A percentile compares a stretch with the other conserved stretches of the same genome.
phyloP scores from a whole-genome alignment of 1,140 invertebrate genomes.

The Cylas formicarius region DNA sequence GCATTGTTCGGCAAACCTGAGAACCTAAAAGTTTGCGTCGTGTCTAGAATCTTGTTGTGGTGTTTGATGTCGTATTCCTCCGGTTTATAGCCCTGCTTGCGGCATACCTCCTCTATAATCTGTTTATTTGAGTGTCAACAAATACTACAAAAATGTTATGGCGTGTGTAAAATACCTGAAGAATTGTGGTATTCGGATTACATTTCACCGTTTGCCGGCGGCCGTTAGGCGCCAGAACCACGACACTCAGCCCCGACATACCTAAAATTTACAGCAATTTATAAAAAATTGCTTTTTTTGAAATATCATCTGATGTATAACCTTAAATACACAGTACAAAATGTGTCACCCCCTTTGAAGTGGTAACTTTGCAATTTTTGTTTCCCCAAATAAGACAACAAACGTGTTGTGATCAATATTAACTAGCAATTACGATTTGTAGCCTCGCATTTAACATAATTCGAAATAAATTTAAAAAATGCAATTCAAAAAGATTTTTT shows the following conservation, averaged over 20 bases:
- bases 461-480: too few relatives aligned
- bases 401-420: too few relatives aligned
- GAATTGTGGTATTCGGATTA: conserved; percentile 59
- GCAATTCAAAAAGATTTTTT: too few relatives aligned
- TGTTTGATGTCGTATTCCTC: conserved; percentile 72
- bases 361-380: too few relatives aligned
- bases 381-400: too few relatives aligned
- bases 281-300: too few relatives aligned
- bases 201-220: conserved; percentile 60
- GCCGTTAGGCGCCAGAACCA: conserved; percentile 60
- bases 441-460: too few relatives aligned
- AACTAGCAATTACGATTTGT: too few relatives aligned
- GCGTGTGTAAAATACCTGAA: conserved; percentile 55
- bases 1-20: conserved; percentile 77
- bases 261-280: conserved; percentile 4
- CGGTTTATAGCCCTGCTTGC: conserved; percentile 62
- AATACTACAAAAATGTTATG: neutral
- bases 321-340: too few relatives aligned
- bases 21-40: conserved; percentile 64
- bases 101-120: conserved; percentile 73
- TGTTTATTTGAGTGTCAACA: conserved; percentile 32
- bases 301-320: too few relatives aligned
- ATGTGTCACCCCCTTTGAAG: too few relatives aligned
- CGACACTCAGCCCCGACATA: conserved; percentile 34
- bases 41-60: conserved; percentile 64